Conservation (phyloP, 2,888 invertebrate genomes). For the Polyploca ridens region DNA sequence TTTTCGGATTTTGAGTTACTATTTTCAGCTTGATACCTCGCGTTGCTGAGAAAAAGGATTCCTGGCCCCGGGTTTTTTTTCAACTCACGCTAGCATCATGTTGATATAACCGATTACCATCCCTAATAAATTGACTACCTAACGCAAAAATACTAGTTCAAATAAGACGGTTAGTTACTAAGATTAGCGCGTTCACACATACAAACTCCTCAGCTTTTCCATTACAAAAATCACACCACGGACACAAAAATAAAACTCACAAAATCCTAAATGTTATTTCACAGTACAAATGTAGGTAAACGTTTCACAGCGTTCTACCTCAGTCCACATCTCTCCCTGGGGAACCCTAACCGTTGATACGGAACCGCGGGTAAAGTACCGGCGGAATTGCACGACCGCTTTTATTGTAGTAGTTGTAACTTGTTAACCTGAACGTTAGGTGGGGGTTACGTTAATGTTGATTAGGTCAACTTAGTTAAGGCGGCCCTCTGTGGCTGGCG, state of each 20-base stretch:
- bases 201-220: background rate
- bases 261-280: constrained; percentile 8
- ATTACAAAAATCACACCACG: too few species aligned
- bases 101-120: too few species aligned
- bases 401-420: constrained; percentile 49
- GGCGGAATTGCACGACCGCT: constrained; percentile 44
- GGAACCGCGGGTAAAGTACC: constrained; percentile 31
- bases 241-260: background rate
- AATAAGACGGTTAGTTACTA: too few species aligned
- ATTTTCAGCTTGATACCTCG: too few species aligned
- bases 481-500: background rate
- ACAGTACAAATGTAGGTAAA: constrained; percentile 10
- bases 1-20: too few species aligned
- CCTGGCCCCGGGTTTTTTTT: too few species aligned
- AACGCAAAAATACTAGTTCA: too few species aligned
- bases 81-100: too few species aligned
- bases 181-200: too few species aligned
- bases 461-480: constrained; percentile 23
- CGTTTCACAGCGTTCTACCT: constrained; percentile 14
- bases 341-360: constrained; percentile 39
- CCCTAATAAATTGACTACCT: too few species aligned
- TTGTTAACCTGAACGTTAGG: constrained; percentile 50
- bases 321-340: constrained; percentile 37
- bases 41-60: too few species aligned
- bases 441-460: constrained; percentile 21